Percentiles rank a stretch among this genome's conserved stretches.
These are phyloP conservation scores for Petaurus breviceps DNA, from an alignment of 2,113 vertebrate genomes.

Conservation along the genomic window DNA sequence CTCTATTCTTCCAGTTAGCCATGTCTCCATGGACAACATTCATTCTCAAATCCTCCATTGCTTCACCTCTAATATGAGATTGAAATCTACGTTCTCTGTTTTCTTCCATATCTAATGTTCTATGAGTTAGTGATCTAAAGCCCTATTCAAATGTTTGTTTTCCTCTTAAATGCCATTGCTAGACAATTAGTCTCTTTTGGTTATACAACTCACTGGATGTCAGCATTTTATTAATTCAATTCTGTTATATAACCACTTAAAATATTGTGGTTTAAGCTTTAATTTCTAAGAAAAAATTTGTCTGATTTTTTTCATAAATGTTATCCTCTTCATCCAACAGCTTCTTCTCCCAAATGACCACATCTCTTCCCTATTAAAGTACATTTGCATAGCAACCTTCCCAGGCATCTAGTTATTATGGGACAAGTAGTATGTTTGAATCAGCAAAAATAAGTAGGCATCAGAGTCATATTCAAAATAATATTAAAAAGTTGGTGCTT, in stretches of 20 bases:
- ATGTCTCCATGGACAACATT: not conserved
- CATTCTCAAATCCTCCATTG: not conserved
- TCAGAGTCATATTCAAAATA: not conserved
- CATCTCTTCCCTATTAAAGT: constrained; percentile 12
- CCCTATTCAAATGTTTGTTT: not conserved
- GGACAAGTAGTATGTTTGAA: constrained; percentile 12
- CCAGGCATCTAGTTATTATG: not conserved
- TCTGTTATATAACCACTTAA: not conserved
- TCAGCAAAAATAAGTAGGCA: constrained; percentile 45
- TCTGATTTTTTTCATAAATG: not conserved
- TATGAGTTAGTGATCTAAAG: not conserved
- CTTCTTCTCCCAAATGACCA: constrained; percentile 7
- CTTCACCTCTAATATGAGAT: not conserved
- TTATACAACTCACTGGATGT: not conserved
- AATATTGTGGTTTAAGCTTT: not conserved
- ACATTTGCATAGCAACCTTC: constrained; percentile 29
- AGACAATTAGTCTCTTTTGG: not conserved
- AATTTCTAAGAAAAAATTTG: not conserved
- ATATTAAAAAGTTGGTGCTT: not conserved
- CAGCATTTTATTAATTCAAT: constrained; percentile 25
- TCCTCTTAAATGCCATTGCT: not conserved
- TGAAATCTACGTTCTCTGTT: not conserved
- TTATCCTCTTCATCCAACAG: constrained; percentile 8
- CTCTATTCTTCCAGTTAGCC: not conserved
- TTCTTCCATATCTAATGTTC: not conserved